phyloP scores from a whole-genome alignment of 1,140 invertebrate genomes.

The Macrotrachela quadricornifera region DNA sequence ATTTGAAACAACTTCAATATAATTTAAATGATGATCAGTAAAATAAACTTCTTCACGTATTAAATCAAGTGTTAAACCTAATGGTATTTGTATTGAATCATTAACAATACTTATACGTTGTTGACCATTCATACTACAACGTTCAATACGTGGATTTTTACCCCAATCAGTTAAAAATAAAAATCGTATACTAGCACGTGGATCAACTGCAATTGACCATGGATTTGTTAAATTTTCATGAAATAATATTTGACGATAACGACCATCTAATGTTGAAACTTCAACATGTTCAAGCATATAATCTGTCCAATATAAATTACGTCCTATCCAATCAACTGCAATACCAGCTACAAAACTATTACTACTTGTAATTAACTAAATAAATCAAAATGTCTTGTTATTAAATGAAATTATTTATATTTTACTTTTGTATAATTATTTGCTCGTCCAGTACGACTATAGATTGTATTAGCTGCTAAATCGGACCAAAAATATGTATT shows the following conservation, averaged over 20 bases:
- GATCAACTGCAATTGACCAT: constrained; percentile 74
- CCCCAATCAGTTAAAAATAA: constrained; percentile 97
- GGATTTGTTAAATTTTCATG: constrained; percentile 84
- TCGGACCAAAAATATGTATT: background rate
- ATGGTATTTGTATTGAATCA: constrained; percentile 95
- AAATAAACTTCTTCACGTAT: constrained; percentile 74
- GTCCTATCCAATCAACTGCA: constrained; percentile 57
- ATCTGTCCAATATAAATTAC: constrained; percentile 64
- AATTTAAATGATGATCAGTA: constrained; percentile 87
- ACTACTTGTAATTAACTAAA: constrained; percentile 55
- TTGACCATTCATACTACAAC: constrained; percentile 80
- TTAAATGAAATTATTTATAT: background rate
- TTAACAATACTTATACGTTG: constrained; percentile 64
- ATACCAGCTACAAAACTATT: constrained; percentile 72
- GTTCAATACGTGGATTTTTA: constrained; percentile 79
- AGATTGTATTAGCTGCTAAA: background rate
- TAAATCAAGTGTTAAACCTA: constrained; percentile 78
- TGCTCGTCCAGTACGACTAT: background rate
- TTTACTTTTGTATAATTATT: background rate
- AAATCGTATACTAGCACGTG: constrained; percentile 36
- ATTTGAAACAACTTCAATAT: constrained; percentile 93
- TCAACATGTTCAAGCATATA: constrained; percentile 39
- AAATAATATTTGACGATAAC: constrained; percentile 56
- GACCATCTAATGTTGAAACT: constrained; percentile 44
- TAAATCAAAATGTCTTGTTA: no score